Conservation (phyloP, 1,140 invertebrate species). For the Lordiphosa clarofinis region DNA sequence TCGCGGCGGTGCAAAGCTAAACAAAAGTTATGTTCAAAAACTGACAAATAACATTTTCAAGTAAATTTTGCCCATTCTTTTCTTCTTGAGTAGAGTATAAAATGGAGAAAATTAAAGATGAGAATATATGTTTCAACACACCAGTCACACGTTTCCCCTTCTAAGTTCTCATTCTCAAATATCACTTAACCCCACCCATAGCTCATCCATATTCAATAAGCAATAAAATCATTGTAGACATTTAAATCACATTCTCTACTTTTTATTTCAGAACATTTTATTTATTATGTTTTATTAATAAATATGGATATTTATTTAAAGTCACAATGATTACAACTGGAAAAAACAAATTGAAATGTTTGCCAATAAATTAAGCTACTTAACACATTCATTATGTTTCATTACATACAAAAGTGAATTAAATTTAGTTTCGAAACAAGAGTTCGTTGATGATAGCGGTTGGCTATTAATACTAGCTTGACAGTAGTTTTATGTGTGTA, state of each 20-base stretch:
- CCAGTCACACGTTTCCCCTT: no score
- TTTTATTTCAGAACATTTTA: constrained; percentile 19
- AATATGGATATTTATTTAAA: constrained; percentile 46
- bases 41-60: no score
- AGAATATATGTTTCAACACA: no score
- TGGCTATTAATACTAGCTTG: constrained; percentile 49
- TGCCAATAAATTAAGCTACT: constrained; percentile 49
- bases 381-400: constrained; percentile 43
- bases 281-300: constrained; percentile 40
- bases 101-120: no score
- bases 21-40: no score
- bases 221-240: no score
- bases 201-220: no score
- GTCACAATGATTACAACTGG: constrained; percentile 46
- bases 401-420: constrained; percentile 50
- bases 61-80: no score
- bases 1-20: no score
- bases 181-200: no score
- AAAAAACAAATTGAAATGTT: constrained; percentile 45
- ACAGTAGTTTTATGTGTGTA: constrained; percentile 42
- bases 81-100: no score
- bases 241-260: background rate
- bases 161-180: no score
- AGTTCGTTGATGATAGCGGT: constrained; percentile 47
- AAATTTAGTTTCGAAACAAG: constrained; percentile 53